phyloP scores from a whole-genome alignment of 2,113 vertebrate species.

The rat (Rattus norvegicus) region GRCr8 NC_086020.1:235565001-235565500 shows the following conservation, averaged over 20 bases:
- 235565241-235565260: conserved; percentile 18
- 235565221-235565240: neutral
- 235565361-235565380: neutral
- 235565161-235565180: conserved; percentile 40
- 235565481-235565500: neutral
- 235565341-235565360: neutral
- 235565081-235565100: neutral
- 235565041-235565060: neutral
- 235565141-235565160: neutral
- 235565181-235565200: conserved; percentile 29
- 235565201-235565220: conserved; percentile 10
- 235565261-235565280: conserved; percentile 17
- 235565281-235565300: neutral
- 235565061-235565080: neutral
- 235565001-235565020: neutral
- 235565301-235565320: neutral
- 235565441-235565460: neutral
- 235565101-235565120: neutral
- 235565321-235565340: conserved; percentile 16
- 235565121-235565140: neutral
- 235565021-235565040: neutral
- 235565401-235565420: neutral
- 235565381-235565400: neutral
- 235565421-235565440: neutral
- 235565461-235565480: neutral